Evolutionary conservation across 2,888 invertebrate genomes (phyloP), one percentile per base, ranked within the genome.

Genomic region (Siphlonurus alternatus): DNA sequence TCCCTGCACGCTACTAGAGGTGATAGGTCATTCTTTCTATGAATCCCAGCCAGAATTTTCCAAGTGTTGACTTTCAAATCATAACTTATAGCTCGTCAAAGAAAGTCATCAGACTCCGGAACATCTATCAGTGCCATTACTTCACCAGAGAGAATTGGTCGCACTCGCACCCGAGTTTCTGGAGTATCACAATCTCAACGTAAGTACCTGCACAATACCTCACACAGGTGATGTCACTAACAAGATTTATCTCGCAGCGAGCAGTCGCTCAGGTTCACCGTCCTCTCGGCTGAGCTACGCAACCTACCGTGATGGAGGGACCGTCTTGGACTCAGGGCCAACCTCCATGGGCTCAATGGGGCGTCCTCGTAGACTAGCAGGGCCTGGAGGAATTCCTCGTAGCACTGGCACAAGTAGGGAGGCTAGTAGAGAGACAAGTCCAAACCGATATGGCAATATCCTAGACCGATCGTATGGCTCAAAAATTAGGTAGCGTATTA

Each of bases 171-270:
- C 73, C 83, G 79, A 69, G 82, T 87, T 23, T 82, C 89, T 1
- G 88, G 91, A 19, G 87, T 91, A 15, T 93, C 93, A 1, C 92
- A 92, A 73, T 95, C 94, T 59, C 95, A 95, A 79, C 95, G 93
- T 93, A 78, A 85, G 88, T 81, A 67, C 62, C 63, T 59, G 56
- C 54, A 62, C 18, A 60, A 54, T 61, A n/a, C 2, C 23, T 61
- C 64, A 38, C 54, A 24, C 53, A 23, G 20, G 1, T 20, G 61
- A 61, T 25, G 19, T n/a, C 23, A 19, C 15, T 59, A 15, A 53
- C 53, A n/a, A 56, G 22, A 56, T 24, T 59, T 59, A 51, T 23
- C 62, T 18, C 75, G 25, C 78, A 93, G 93, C 97, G 5, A 90
- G 92, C 61, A 95, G 95, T 70, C 82, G 97, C 54, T 94, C 94